Conservation (phyloP, 2,888 invertebrate genomes). For the Oxystoma pomonae region DNA sequence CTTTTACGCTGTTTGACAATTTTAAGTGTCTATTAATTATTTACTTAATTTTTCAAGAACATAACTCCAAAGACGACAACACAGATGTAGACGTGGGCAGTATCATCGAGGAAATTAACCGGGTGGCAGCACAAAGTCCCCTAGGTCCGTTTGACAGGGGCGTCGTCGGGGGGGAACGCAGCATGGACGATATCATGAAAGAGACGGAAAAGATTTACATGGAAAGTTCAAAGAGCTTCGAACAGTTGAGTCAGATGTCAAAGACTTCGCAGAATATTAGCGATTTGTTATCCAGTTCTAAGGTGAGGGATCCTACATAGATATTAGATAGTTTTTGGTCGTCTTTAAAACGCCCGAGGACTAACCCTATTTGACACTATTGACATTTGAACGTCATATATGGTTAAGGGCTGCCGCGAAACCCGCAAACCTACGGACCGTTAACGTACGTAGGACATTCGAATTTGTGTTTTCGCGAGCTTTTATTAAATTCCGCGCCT, state of each 20-base stretch:
- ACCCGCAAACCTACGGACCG: too few relatives aligned
- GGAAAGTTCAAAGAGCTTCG: conserved; percentile 48
- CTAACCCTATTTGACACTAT: too few relatives aligned
- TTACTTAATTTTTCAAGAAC: neutral
- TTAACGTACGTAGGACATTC: too few relatives aligned
- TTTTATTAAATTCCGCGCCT: too few relatives aligned
- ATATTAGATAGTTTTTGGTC: too few relatives aligned
- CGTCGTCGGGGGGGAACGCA: conserved; percentile 49
- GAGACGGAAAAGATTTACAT: conserved; percentile 55
- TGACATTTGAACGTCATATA: too few relatives aligned
- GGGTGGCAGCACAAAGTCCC: conserved; percentile 48
- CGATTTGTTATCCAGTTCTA: conserved; percentile 36
- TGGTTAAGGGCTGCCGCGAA: too few relatives aligned
- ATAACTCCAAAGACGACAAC: conserved; percentile 29
- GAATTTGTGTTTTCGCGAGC: too few relatives aligned
- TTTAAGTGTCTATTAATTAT: too few relatives aligned
- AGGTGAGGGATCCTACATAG: too few relatives aligned
- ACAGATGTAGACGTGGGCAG: conserved; percentile 61
- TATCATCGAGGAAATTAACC: conserved; percentile 66
- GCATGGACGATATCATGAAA: conserved; percentile 56
- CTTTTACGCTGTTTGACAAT: too few relatives aligned
- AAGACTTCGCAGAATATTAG: conserved; percentile 45
- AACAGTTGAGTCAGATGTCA: conserved; percentile 46
- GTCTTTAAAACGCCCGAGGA: too few relatives aligned
- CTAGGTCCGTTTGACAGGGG: conserved; percentile 46